Conservation (phyloP, 2,888 invertebrate species). For the Calephelis perditalis region DNA sequence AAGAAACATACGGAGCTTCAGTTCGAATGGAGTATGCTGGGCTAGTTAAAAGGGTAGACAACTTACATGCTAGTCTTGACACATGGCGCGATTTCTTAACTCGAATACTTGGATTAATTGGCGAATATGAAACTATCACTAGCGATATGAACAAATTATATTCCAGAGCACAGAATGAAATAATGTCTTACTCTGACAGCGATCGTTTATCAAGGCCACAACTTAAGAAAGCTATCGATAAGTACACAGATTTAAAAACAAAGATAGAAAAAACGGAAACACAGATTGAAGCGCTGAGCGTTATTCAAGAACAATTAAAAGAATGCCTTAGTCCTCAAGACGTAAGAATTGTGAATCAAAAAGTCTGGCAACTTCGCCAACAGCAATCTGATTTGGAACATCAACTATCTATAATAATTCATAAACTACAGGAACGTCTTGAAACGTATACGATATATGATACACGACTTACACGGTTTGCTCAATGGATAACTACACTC, state of each 20-base stretch:
- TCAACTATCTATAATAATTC: conserved; percentile 84
- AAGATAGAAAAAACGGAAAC: conserved; percentile 77
- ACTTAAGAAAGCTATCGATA: conserved; percentile 81
- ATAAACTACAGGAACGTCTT: conserved; percentile 85
- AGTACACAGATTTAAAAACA: conserved; percentile 78
- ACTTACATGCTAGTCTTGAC: conserved; percentile 87
- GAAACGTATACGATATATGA: conserved; percentile 85
- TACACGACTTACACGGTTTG: conserved; percentile 79
- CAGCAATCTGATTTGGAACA: conserved; percentile 90
- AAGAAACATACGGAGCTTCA: conserved; percentile 86
- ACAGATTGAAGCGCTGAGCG: conserved; percentile 84
- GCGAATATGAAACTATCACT: conserved; percentile 81
- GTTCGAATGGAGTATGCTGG: conserved; percentile 90
- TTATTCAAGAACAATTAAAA: conserved; percentile 88
- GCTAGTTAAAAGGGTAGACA: conserved; percentile 86
- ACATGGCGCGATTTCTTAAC: conserved; percentile 89
- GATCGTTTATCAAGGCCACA: conserved; percentile 79
- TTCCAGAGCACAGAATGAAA: conserved; percentile 79
- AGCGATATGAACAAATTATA: conserved; percentile 79
- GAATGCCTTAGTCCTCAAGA: conserved; percentile 91
- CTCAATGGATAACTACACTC: conserved; percentile 83
- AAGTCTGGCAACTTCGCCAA: conserved; percentile 87
- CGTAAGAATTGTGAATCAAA: conserved; percentile 87
- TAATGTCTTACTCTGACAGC: conserved; percentile 76
- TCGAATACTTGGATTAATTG: conserved; percentile 81